Evolutionary conservation across 2,888 invertebrate species (phyloP).

Genomic region (Carcina quercana): DNA sequence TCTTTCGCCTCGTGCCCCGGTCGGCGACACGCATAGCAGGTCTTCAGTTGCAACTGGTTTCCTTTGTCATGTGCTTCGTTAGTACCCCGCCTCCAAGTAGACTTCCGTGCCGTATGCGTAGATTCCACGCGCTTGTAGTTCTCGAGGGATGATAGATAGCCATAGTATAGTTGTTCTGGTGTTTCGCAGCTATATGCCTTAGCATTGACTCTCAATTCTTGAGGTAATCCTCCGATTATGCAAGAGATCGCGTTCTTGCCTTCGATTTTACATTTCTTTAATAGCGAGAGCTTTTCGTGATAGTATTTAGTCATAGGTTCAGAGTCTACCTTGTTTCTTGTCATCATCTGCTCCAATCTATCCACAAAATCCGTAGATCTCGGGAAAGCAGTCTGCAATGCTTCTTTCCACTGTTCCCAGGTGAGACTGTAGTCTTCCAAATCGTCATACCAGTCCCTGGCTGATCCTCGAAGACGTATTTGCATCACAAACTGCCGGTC

Average conservation of each 20-base stretch:
- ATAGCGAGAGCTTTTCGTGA: slow-evolving; percentile 20
- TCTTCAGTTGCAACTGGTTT: slow-evolving; percentile 4
- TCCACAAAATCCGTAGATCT: slow-evolving; percentile 24
- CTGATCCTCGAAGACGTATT: slow-evolving; percentile 19
- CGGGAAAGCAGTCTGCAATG: slow-evolving; percentile 16
- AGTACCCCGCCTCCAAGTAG: background rate
- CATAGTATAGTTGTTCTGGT: slow-evolving; percentile 19
- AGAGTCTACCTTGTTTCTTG: slow-evolving; percentile 17
- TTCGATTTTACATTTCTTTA: slow-evolving; percentile 19
- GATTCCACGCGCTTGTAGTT: slow-evolving; percentile 10
- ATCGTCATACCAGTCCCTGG: slow-evolving; percentile 21
- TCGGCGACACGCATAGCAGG: slow-evolving; percentile 14
- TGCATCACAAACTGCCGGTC: slow-evolving; percentile 19
- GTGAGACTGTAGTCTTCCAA: slow-evolving; percentile 20
- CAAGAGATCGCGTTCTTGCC: slow-evolving; percentile 18
- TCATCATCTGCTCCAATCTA: slow-evolving; percentile 23
- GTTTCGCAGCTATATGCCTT: slow-evolving; percentile 19
- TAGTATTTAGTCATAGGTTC: slow-evolving; percentile 31
- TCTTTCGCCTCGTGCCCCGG: slow-evolving; percentile 14
- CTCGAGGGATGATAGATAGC: slow-evolving; percentile 18
- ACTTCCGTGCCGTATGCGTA: too few species aligned
- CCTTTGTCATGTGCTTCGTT: background rate
- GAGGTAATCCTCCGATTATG: slow-evolving; percentile 17
- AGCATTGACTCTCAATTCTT: slow-evolving; percentile 17
- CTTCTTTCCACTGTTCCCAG: slow-evolving; percentile 27